Conservation (phyloP, 2,113 vertebrate species). For the Gallinago undulata region DNA sequence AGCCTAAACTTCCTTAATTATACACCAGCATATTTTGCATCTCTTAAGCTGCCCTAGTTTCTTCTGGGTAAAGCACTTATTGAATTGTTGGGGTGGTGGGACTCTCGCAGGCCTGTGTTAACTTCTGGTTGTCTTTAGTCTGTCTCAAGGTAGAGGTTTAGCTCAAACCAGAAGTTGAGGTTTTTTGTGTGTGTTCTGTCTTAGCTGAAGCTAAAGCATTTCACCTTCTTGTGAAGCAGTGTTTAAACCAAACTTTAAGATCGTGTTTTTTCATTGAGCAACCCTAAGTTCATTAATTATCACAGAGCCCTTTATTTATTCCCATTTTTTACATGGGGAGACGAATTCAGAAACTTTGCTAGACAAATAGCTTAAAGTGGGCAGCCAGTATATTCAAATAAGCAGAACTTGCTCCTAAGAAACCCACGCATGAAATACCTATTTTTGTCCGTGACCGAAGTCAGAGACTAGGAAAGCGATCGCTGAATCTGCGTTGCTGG, state of each 20-base stretch:
- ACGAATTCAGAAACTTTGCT: not conserved
- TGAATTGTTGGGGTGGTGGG: not conserved
- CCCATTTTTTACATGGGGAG: not conserved
- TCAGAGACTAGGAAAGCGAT: not conserved
- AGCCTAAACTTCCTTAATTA: not conserved
- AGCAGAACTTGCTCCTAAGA: not conserved
- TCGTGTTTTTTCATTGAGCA: not conserved
- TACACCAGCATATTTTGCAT: not conserved
- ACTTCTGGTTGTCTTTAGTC: too few relatives aligned
- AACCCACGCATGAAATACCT: not conserved
- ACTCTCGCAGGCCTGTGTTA: not conserved
- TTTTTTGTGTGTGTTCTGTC: not conserved
- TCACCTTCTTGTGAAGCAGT: not conserved
- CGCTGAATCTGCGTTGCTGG: not conserved
- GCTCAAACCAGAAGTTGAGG: not conserved
- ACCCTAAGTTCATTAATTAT: not conserved
- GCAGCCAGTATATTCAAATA: not conserved
- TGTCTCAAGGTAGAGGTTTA: too few relatives aligned
- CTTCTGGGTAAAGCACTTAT: not conserved
- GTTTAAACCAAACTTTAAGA: not conserved
- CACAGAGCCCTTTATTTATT: not conserved
- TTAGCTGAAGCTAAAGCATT: not conserved
- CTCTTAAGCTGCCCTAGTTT: not conserved
- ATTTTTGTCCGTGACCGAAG: not conserved
- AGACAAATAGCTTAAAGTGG: not conserved